phyloP scores from a whole-genome alignment of 1,140 invertebrate genomes.

The Sycobia sp. region DNA sequence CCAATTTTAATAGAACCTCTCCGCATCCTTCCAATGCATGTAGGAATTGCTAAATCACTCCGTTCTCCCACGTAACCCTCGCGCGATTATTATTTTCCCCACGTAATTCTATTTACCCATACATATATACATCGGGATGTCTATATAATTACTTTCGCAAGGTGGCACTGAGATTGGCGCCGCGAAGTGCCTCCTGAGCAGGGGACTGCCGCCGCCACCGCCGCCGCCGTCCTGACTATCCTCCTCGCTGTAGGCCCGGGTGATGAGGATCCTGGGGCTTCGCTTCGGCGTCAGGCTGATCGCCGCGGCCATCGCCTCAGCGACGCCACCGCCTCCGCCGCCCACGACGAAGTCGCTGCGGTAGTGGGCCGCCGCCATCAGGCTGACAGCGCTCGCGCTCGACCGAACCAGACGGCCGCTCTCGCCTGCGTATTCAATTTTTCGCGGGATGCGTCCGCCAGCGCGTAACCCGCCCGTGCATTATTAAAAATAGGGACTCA shows the following conservation, averaged over 20 bases:
- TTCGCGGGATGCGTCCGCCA: too few relatives aligned
- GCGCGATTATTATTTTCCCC: too few relatives aligned
- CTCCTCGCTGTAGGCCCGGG: constrained; percentile 73
- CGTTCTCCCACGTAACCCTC: too few relatives aligned
- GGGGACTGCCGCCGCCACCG: constrained; percentile 47
- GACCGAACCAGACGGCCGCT: constrained; percentile 47
- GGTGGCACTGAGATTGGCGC: constrained; percentile 37
- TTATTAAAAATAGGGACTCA: too few relatives aligned
- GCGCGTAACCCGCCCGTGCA: too few relatives aligned
- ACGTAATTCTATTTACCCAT: too few relatives aligned
- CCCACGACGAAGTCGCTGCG: constrained; percentile 46
- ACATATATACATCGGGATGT: too few relatives aligned
- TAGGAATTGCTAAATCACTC: too few relatives aligned
- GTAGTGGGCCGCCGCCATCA: constrained; percentile 47
- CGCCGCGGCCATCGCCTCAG: constrained; percentile 27
- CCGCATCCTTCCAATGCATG: too few relatives aligned
- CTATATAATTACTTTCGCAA: constrained; percentile 48
- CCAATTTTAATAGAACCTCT: too few relatives aligned
- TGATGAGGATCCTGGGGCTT: constrained; percentile 73
- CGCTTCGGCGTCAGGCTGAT: constrained; percentile 57
- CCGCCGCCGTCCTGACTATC: constrained; percentile 57
- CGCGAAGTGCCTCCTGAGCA: constrained; percentile 42
- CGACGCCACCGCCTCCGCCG: too few relatives aligned
- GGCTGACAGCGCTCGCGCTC: constrained; percentile 52
- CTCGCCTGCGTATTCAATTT: constrained; percentile 43